Conservation (phyloP, 2,797 vertebrate species). For the Discoglossus pictus region DNA sequence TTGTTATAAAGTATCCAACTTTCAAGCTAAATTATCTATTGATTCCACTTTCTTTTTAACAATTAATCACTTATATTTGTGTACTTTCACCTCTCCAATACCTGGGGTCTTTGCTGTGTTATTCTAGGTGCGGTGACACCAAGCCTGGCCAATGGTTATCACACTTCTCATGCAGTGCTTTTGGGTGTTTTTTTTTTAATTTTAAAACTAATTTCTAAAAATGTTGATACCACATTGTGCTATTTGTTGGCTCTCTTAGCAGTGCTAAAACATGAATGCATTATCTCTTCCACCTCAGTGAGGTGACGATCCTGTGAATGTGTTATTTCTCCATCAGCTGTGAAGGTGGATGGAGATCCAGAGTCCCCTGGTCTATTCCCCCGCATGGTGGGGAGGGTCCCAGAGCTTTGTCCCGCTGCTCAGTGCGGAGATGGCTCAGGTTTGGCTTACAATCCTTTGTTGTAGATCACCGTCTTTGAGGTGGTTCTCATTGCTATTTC, state of each 20-base stretch:
- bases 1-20: too few species aligned
- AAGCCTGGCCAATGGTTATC: background rate
- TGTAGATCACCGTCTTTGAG: constrained; percentile 83
- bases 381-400: constrained; percentile 14
- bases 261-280: constrained; percentile 53
- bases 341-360: constrained; percentile 27
- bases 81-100: too few species aligned
- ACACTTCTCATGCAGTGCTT: constrained; percentile 52
- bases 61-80: too few species aligned
- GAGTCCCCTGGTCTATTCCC: constrained; percentile 3
- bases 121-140: too few species aligned
- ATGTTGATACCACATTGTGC: constrained; percentile 36
- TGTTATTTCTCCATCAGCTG: constrained; percentile 55
- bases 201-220: constrained; percentile 46
- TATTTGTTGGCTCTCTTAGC: constrained; percentile 58
- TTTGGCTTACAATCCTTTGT: constrained; percentile 84
- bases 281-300: constrained; percentile 56
- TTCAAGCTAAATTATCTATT: too few species aligned
- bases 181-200: background rate
- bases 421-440: background rate
- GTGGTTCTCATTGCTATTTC: constrained; percentile 82
- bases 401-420: constrained; percentile 36
- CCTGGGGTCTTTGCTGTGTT: too few species aligned
- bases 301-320: constrained; percentile 55
- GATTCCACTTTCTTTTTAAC: too few species aligned